Base-by-base conservation (phyloP, 2,797 vertebrate genomes). In the Falco biarmicus region DNA sequence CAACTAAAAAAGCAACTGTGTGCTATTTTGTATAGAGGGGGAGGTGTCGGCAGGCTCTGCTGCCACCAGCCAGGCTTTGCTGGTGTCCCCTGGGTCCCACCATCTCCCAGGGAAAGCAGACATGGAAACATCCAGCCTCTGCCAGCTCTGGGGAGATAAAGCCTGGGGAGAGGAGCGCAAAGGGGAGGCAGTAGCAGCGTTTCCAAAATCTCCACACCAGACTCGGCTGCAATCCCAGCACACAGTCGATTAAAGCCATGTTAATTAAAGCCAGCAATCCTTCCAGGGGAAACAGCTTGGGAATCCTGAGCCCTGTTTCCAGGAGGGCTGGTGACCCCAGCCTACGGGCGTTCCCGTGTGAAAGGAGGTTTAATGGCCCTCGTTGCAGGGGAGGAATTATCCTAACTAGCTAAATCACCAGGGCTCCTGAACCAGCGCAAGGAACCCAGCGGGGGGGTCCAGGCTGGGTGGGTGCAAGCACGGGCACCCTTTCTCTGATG, bases 221-320 rank as follows among this genome's bases (percentile, higher is more conserved):
- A 5, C 51, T 69, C 6, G 1, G 39, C 57, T 45, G 76, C 60
- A 47, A 7, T 61, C 63, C 57, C 75, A 47, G 50, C 63, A 57
- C 47, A 0, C 11, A 14, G 41, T 8, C 4, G 1, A 26, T 39
- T 56, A 29, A 57, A 50, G 54, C 14, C 43, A 18, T 1, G 1
- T 59, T 64, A 47, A 74, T 56, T 45, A 60, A 65, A 73, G 28
- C 15, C 56, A 51, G 39, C 41, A 56, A 39, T n/a, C 21, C 64
- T 90, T 87, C 54, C 45, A 19, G 32, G 57, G 69, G 71, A 68
- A 86, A 32, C 53, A 57, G 37, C 65, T 66, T 31, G 15, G 48
- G 31, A 71, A 64, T 64, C 41, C 51, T 21, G 28, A 70, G 60
- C 39, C 51, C 32, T 1, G 2, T 39, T 87, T 60, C 39, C 48